Evolutionary conservation across 2,113 vertebrate genomes (phyloP), one percentile per base, ranked within the genome.

Genomic region (Phalacrocorax brasilianus): DNA sequence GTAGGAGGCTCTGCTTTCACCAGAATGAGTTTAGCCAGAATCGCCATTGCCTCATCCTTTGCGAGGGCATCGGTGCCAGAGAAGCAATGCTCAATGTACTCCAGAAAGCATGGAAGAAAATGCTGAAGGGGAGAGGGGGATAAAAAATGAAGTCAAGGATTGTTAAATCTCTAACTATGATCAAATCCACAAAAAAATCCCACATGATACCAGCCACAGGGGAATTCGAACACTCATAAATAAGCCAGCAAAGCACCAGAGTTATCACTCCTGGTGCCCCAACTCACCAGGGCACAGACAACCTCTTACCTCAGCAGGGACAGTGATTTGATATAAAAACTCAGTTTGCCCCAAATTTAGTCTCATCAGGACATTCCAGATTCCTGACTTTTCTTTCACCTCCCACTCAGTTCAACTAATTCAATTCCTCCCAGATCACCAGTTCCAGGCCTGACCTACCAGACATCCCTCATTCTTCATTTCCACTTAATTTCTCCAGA

Each of bases 1-100:
- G 98, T 98, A 30, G 99, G 99, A 70, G 99, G 99, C 14, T 98
- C 97, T 55, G 99, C 99, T 98, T 99, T 99, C 91, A 97, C 97
- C 47, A 99, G 98, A 97, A 99, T 99, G 14, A 99, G 98, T 74
- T 98, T 98, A 89, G 98, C 98, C 94, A 99, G 97, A 75, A 98
- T 80, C 70, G 99, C 98, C 93, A 99, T 95, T 1, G 98, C 98
- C 56, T 97, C 96, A 28, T 98, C 97, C 73, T 92, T 98, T 67
- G 84, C 67, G 2, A 91, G 6, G 10, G 88, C 13, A 13, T 99
- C 98, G 1, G 97, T 92, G 2, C 85, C 90, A 63, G 74, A 89
- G 67, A 99, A 98, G 85, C 98, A 96, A 35, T 94, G 97, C 33
- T 99, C 96, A 82, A 98, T 49, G 94, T 99, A 99, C 32, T 95